Conservation (phyloP, 1,140 invertebrate genomes). For the Coelopa frigida region DNA sequence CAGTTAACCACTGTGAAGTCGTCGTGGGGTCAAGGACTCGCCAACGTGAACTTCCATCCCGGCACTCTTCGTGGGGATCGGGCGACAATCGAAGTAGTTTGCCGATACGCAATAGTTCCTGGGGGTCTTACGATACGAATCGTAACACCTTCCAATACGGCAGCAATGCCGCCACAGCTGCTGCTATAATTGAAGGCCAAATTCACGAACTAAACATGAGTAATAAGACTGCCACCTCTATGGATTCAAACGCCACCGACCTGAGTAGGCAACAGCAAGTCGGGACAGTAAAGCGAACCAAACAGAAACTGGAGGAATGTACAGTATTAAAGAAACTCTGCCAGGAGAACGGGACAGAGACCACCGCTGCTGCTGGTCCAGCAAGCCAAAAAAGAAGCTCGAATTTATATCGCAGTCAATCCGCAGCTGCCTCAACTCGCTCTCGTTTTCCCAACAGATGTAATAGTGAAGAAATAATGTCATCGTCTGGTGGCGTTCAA, state of each 20-base stretch:
- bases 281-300: conserved; percentile 63
- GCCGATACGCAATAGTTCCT: conserved; percentile 65
- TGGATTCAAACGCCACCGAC: neutral
- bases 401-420: conserved; percentile 32
- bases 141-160: conserved; percentile 29
- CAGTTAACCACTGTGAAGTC: conserved; percentile 7
- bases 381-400: conserved; percentile 16
- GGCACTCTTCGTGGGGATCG: conserved; percentile 77
- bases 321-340: conserved; percentile 49
- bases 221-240: conserved; percentile 19
- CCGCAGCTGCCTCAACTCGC: conserved; percentile 25
- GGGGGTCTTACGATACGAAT: conserved; percentile 64
- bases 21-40: conserved; percentile 40
- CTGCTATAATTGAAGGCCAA: conserved; percentile 37
- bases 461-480: conserved; percentile 41
- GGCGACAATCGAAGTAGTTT: conserved; percentile 57
- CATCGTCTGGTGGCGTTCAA: too few relatives aligned
- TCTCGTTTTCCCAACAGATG: conserved; percentile 32
- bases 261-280: conserved; percentile 23
- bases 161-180: neutral
- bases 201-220: conserved; percentile 36
- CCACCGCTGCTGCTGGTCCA: conserved; percentile 16
- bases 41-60: conserved; percentile 54
- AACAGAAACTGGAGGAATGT: conserved; percentile 63
- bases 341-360: conserved; percentile 38